Base-by-base conservation (phyloP, 2,113 vertebrate species). In the Callipepla squamata region DNA sequence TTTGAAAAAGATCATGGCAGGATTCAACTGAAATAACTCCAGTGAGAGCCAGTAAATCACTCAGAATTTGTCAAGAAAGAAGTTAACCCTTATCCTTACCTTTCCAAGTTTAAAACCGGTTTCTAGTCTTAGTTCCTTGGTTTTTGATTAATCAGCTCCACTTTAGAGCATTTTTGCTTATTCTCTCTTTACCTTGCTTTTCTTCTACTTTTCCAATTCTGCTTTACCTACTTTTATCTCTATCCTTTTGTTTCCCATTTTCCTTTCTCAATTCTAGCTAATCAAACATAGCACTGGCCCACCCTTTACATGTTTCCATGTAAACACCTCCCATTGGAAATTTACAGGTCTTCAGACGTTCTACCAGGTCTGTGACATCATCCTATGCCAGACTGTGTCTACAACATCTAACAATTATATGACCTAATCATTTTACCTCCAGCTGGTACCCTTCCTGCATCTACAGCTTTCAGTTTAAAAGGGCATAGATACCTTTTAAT, bases 91-190 rank as follows among this genome's bases (percentile, higher is more conserved):
- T n/a, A 66, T 20, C 55, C 30, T 73, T 66, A 66, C n/a, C 30
- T 53, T 78, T 50, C 16, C 9, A 76, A 80, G 36, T 89, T 80
- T 62, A 63, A 89, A 91, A 85, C 74, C 23, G 16, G 59, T 63
- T 92, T 87, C 67, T 72, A 92, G 23, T 13, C 32, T 87, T 70
- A 66, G 45, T 84, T 91, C 22, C 57, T 70, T 57, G 74, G 30
- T 32, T 78, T 87, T 75, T 88, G 8, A 90, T 72, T 81, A 72
- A 75, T 59, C 22, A 85, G 3, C 16, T 66, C 20, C 48, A 36
- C 26, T 85, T 77, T 80, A 66, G 42, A 80, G 3, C 7, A 57
- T 13, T 75, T 62, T 28, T 84, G 32, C n/a, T 10, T 22, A 4
- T 79, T 89, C 75, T 91, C 74, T 8, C 17, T 65, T 44, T 65